Evolutionary conservation across 1,140 invertebrate genomes (phyloP).

Genomic region (Drosophila ananassae): DNA sequence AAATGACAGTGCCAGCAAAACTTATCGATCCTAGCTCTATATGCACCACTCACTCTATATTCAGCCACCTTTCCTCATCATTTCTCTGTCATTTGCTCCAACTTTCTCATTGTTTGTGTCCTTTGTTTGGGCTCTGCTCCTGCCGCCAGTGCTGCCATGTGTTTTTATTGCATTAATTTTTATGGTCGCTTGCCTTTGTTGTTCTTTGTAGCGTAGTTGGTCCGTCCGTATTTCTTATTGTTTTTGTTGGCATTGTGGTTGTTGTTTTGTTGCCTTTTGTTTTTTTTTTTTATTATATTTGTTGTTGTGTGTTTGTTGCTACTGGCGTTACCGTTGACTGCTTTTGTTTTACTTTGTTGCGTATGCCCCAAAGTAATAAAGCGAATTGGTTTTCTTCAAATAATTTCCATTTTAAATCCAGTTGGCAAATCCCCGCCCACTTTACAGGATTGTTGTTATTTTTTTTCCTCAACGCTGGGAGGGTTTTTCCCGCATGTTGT

Average conservation of each 20-base stretch:
- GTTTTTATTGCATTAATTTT: conserved; percentile 83
- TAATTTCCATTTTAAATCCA: conserved; percentile 83
- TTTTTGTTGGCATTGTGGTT: conserved; percentile 27
- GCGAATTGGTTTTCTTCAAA: conserved; percentile 79
- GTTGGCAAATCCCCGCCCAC: conserved; percentile 69
- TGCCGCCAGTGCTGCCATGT: conserved; percentile 56
- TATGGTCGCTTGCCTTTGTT: conserved; percentile 68
- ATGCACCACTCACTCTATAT: conserved; percentile 11
- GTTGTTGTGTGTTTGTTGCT: conserved; percentile 27
- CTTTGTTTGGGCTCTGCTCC: conserved; percentile 36
- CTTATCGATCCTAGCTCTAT: conserved; percentile 39
- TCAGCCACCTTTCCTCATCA: conserved; percentile 26
- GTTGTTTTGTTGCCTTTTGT: neutral
- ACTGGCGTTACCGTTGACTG: conserved; percentile 47
- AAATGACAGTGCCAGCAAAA: neutral
- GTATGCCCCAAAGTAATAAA: conserved; percentile 82
- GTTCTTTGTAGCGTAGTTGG: conserved; percentile 33
- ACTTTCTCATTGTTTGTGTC: conserved; percentile 45
- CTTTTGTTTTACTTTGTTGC: conserved; percentile 78
- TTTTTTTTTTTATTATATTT: conserved; percentile 15
- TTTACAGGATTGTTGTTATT: conserved; percentile 34
- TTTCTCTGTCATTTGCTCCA: conserved; percentile 31
- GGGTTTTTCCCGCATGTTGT: conserved; percentile 15
- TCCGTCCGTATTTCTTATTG: conserved; percentile 22
- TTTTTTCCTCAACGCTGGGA: neutral